Evolutionary conservation across 1,140 invertebrate species (phyloP), one percentile per base, ranked within the genome.

Genomic region (Leptonema lineaticorne): DNA sequence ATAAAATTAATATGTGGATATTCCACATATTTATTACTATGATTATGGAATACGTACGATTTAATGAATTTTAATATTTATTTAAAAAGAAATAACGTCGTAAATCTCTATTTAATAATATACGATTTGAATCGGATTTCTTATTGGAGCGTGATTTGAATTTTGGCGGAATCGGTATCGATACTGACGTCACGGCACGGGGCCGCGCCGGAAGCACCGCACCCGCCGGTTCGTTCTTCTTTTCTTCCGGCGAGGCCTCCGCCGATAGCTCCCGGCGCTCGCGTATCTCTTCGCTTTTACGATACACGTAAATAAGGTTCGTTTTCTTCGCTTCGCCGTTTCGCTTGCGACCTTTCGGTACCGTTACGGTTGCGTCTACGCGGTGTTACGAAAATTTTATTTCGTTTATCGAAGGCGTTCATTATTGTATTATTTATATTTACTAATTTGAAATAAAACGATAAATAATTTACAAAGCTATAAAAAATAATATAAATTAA

Each of bases 151-250:
- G 50, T 24, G 50, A n/a, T 53, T 53, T 53, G 50, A 53, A 53
- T 53, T 11, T 53, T 53, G 50, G 22, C 50, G 50, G 22, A 8
- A 11, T 22, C 22, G 20, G 2, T 18, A 26, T 11, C 22, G 18
- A 9, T 22, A 37, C 59, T 64, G 62, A 64, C 62, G 62, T 64
- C 62, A 64, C 62, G 45, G n/a, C 29, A 30, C 62, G 26, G 28
- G 57, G 57, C 57, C 57, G 28, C 62, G 62, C 62, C 62, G 62
- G 62, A 64, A 64, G 62, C 62, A 64, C 62, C 62, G 62, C 62
- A 64, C 62, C 62, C 62, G 62, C 45, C 26, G 62, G 41, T 8
- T 41, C 46, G 45, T 48, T 64, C 46, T 29, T 14, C 27, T 64
- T 29, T 26, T 0, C 46, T 64, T 64, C 62, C 59, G 59, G 33